These are phyloP conservation scores for Oreortyx pictus DNA, from an alignment of 2,797 vertebrate genomes.

Conservation along the genomic window DNA sequence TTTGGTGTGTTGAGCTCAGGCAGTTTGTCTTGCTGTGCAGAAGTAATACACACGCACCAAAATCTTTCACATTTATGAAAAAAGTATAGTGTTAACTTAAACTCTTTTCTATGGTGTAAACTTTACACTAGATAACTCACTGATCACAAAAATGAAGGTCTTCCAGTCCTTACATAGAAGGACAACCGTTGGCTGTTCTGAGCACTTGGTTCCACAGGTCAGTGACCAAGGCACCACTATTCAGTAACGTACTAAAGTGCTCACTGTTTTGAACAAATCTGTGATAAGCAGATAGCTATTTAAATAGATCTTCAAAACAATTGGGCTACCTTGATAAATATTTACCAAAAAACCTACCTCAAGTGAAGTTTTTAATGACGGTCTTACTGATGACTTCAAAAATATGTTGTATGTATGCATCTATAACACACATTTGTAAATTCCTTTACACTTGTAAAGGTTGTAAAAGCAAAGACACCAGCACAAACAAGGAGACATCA, in stretches of 20 bases:
- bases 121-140: accelerated
- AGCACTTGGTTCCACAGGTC: not conserved
- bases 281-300: not conserved
- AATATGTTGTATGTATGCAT: not conserved
- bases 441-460: not conserved
- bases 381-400: not conserved
- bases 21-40: not conserved
- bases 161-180: not conserved
- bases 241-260: not conserved
- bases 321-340: not conserved
- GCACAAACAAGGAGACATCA: too few species aligned
- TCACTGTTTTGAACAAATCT: not conserved
- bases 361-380: not conserved
- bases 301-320: not conserved
- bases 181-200: accelerated
- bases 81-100: not conserved
- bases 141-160: not conserved
- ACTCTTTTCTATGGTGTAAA: not conserved
- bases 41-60: not conserved
- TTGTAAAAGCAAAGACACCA: too few species aligned
- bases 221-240: accelerated
- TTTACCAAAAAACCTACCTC: not conserved
- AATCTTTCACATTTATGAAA: not conserved
- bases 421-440: not conserved
- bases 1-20: not conserved